phyloP scores from a whole-genome alignment of 2,113 vertebrate species.

The Dicaeum eximium region DNA sequence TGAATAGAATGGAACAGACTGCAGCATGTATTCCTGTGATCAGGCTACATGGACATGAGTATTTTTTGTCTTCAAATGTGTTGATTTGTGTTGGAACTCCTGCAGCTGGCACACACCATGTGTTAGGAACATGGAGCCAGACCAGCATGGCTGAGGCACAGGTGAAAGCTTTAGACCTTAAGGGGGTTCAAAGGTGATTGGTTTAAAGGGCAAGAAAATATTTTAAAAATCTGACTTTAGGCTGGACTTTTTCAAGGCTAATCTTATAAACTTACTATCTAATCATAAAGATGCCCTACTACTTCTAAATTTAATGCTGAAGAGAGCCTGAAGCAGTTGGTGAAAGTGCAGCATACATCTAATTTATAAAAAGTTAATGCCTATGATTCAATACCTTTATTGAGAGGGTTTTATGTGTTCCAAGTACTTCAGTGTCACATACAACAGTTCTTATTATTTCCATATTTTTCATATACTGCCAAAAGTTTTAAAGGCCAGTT shows the following conservation, averaged over 20 bases:
- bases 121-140: background rate
- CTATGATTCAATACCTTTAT: slow-evolving; percentile 17
- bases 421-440: slow-evolving; percentile 32
- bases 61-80: background rate
- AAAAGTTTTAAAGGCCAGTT: slow-evolving; percentile 38
- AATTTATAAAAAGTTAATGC: slow-evolving; percentile 23
- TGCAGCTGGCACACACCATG: background rate
- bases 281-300: background rate
- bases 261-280: background rate
- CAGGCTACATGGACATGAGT: background rate
- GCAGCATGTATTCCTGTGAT: background rate
- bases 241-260: background rate
- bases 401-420: slow-evolving; percentile 1
- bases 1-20: background rate
- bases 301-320: background rate
- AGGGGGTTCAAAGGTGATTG: background rate
- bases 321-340: background rate
- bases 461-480: slow-evolving; percentile 49
- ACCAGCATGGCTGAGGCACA: background rate
- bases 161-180: background rate
- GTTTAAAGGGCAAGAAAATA: background rate
- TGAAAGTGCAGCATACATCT: background rate
- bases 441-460: slow-evolving; percentile 50
- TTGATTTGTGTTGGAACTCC: background rate
- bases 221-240: background rate